Percentiles rank a stretch among this genome's conserved stretches.
These are phyloP conservation scores for Leptopilina myrica DNA, from an alignment of 2,888 invertebrate genomes.

Conservation along the genomic window DNA sequence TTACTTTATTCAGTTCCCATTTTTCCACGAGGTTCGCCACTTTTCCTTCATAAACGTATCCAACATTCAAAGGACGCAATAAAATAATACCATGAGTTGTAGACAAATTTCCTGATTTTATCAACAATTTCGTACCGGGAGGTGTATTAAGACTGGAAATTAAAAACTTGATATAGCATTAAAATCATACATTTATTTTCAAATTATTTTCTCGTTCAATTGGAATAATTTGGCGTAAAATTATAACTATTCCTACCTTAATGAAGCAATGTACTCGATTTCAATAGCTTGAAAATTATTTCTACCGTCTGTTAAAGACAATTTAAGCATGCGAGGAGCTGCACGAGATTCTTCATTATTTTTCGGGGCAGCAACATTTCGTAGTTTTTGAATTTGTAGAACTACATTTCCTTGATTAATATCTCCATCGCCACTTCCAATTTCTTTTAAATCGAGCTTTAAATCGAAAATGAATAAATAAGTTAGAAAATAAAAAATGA, in stretches of 20 bases:
- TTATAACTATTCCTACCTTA: constrained; percentile 75
- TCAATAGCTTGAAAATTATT: constrained; percentile 88
- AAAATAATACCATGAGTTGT: constrained; percentile 86
- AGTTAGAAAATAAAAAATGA: neutral
- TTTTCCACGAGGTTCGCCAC: constrained; percentile 90
- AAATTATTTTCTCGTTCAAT: too few relatives aligned
- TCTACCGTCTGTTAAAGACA: constrained; percentile 92
- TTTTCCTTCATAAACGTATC: constrained; percentile 87
- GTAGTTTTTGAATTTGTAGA: constrained; percentile 91
- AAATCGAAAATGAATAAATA: constrained; percentile 63
- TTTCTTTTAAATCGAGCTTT: constrained; percentile 88
- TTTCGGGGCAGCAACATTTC: constrained; percentile 94
- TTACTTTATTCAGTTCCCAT: constrained; percentile 86
- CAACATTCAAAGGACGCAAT: constrained; percentile 82
- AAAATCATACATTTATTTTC: too few relatives aligned
- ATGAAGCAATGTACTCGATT: constrained; percentile 82
- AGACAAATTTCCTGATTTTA: constrained; percentile 79
- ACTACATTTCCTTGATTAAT: constrained; percentile 78
- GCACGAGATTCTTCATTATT: constrained; percentile 90
- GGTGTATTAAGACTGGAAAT: constrained; percentile 84
- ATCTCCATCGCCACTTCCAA: constrained; percentile 81
- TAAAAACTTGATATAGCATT: neutral
- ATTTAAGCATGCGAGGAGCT: constrained; percentile 90
- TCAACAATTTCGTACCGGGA: constrained; percentile 90
- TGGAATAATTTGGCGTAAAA: neutral